Conservation (phyloP, 1,140 invertebrate genomes). For the Alviniconcha marisindica region DNA sequence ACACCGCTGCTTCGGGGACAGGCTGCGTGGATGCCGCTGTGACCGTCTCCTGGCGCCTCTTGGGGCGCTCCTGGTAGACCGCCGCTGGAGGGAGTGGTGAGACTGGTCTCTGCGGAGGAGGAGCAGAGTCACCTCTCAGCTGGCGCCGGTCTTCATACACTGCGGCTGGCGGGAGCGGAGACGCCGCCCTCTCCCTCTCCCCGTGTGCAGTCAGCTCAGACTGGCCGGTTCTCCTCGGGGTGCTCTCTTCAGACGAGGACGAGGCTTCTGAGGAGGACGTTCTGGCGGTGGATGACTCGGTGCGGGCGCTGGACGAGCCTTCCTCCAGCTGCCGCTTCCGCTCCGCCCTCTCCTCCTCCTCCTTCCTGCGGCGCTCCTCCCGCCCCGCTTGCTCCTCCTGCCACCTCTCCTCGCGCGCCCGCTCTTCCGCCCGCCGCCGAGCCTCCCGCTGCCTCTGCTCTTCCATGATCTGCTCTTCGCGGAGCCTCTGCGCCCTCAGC, state of each 20-base stretch:
- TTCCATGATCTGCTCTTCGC: constrained; percentile 20
- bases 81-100: not conserved
- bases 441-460: constrained; percentile 30
- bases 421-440: not conserved
- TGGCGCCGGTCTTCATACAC: not conserved
- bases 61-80: not conserved
- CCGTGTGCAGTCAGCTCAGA: not conserved
- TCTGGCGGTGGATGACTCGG: not conserved
- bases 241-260: not conserved
- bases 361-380: not conserved
- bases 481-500: constrained; percentile 13
- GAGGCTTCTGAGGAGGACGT: not conserved
- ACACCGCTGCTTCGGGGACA: too few relatives aligned
- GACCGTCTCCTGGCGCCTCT: too few relatives aligned
- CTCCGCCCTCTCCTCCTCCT: not conserved
- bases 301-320: constrained; percentile 5
- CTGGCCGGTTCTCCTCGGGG: not conserved
- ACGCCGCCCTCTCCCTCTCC: not conserved
- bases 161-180: not conserved
- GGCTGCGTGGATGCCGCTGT: too few relatives aligned
- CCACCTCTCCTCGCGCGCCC: constrained; percentile 28
- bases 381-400: constrained; percentile 19
- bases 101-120: not conserved
- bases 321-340: constrained; percentile 12
- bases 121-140: too few relatives aligned